Evolutionary conservation across 2,888 invertebrate species (phyloP).

Genomic region (Megalurothrips usitatus): DNA sequence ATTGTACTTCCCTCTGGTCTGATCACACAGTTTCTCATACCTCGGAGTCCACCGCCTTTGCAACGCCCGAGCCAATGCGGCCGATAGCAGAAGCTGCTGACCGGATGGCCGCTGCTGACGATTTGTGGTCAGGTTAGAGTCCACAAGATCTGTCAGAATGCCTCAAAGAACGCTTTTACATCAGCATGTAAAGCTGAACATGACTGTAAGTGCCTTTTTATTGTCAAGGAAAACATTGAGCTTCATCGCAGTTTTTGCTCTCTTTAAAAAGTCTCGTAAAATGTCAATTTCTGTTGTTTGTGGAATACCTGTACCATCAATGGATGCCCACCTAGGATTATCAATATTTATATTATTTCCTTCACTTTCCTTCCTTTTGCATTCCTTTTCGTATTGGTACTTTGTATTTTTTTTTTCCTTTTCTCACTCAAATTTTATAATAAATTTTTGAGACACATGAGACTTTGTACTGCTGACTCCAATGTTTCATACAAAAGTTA

Average conservation of each 20-base stretch:
- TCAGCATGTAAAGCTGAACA: neutral
- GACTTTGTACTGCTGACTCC: neutral
- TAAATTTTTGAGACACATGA: neutral
- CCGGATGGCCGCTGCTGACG: neutral
- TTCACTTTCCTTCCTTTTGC: neutral
- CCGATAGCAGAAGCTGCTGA: neutral
- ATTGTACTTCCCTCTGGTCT: too few relatives aligned
- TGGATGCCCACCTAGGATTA: neutral
- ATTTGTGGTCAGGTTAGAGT: neutral
- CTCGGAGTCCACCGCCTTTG: too few relatives aligned
- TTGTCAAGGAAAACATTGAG: too few relatives aligned
- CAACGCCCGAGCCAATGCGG: too few relatives aligned
- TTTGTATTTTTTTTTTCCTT: neutral
- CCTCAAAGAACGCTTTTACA: neutral
- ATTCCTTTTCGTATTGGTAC: neutral
- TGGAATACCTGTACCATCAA: neutral
- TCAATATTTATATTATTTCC: neutral
- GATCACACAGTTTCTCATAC: too few relatives aligned
- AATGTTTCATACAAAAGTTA: neutral
- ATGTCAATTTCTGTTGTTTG: neutral
- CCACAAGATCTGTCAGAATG: conserved; percentile 1
- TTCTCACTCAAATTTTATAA: neutral
- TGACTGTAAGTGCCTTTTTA: neutral
- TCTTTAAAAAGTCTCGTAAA: neutral
- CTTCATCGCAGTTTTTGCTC: neutral